Percentiles rank a stretch among this genome's conserved stretches.
Evolutionary conservation across 2,888 invertebrate genomes (phyloP).

Genomic region (Mantis religiosa): DNA sequence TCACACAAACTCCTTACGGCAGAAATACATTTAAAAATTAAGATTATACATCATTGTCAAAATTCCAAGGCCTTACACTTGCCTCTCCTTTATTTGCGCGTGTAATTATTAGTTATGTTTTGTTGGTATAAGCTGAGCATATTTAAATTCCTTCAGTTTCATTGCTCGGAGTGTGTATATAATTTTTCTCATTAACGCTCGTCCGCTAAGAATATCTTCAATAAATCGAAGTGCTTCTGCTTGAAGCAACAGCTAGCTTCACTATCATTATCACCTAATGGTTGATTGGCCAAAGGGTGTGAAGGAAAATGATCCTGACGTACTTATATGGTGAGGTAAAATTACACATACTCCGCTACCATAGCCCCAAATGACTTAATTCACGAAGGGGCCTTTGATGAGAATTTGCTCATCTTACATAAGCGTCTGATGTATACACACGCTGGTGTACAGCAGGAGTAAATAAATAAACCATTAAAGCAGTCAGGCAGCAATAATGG

Average conservation of each 20-base stretch:
- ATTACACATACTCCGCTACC: neutral
- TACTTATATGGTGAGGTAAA: neutral
- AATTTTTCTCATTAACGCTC: neutral
- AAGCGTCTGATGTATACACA: neutral
- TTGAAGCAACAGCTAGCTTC: neutral
- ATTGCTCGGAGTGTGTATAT: neutral
- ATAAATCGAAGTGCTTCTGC: neutral
- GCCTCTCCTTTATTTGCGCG: too few species aligned
- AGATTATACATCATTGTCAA: too few species aligned
- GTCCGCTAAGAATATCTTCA: neutral
- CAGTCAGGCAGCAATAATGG: neutral
- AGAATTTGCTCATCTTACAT: neutral
- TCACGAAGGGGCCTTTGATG: neutral
- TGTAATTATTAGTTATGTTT: too few species aligned
- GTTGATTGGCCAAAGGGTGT: neutral
- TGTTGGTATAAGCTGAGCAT: neutral
- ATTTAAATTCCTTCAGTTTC: neutral
- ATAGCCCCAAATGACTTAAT: neutral
- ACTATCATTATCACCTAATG: neutral
- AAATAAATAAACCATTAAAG: neutral
- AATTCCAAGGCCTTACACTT: too few species aligned
- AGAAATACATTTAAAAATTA: too few species aligned
- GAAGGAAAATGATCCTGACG: neutral
- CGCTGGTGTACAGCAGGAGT: neutral
- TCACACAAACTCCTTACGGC: too few species aligned